Percentiles rank a stretch among this genome's conserved stretches.
Conservation (phyloP, 2,113 vertebrate species). For the Lagopus muta region DNA sequence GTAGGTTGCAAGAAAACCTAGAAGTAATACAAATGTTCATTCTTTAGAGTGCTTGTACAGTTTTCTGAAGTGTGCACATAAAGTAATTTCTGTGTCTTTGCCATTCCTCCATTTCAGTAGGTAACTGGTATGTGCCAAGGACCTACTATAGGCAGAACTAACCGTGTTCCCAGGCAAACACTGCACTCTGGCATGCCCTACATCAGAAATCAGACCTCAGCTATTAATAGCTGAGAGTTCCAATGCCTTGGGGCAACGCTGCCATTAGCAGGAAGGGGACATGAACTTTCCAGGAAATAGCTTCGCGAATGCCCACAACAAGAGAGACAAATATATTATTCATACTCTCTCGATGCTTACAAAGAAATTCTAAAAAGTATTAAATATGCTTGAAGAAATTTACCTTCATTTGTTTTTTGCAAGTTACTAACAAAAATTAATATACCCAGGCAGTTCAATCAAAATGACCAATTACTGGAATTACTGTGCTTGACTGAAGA, state of each 20-base stretch:
- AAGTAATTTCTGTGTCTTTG: background rate
- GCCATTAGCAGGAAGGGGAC: background rate
- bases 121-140: background rate
- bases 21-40: background rate
- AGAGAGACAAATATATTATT: background rate
- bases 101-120: background rate
- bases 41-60: background rate
- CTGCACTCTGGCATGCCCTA: rapidly evolving
- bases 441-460: background rate
- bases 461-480: too few species aligned
- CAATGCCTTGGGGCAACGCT: background rate
- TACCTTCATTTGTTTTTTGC: background rate
- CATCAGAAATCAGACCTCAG: background rate
- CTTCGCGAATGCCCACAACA: conserved; percentile 12
- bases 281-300: conserved; percentile 34
- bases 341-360: background rate
- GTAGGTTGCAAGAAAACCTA: background rate
- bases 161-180: background rate
- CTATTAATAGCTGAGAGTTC: background rate
- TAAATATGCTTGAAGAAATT: background rate
- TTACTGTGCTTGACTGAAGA: background rate
- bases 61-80: background rate
- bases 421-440: background rate
- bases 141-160: background rate
- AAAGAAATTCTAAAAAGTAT: background rate